Percentiles rank a stretch among this genome's conserved stretches.
These are phyloP conservation scores for Sipha flava DNA, from an alignment of 1,140 invertebrate genomes.

Conservation along the genomic window DNA sequence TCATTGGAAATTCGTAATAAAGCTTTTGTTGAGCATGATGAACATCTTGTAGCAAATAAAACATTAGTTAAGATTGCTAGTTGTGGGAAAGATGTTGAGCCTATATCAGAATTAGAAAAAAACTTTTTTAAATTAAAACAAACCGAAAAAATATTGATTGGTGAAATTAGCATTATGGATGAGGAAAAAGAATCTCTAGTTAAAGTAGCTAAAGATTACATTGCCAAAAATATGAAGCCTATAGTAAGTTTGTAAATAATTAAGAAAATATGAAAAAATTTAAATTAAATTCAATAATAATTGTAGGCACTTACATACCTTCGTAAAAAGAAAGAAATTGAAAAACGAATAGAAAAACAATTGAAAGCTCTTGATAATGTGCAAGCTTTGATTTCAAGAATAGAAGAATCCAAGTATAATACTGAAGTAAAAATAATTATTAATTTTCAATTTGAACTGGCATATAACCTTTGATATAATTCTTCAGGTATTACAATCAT, in stretches of 20 bases:
- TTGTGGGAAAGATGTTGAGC: constrained; percentile 14
- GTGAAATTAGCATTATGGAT: constrained; percentile 16
- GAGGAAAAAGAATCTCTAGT: constrained; percentile 9
- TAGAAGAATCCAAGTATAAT: constrained; percentile 25
- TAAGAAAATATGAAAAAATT: background rate
- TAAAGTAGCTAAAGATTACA: constrained; percentile 9
- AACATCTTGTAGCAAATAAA: constrained; percentile 18
- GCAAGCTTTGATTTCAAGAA: constrained; percentile 22
- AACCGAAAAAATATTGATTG: constrained; percentile 20
- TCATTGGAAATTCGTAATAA: constrained; percentile 26
- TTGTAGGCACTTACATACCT: background rate
- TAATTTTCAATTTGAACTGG: background rate
- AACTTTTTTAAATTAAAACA: constrained; percentile 26
- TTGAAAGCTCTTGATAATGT: constrained; percentile 10
- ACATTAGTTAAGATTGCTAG: constrained; percentile 3
- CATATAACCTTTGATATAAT: background rate
- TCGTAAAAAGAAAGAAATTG: constrained; percentile 22
- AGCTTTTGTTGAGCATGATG: constrained; percentile 10
- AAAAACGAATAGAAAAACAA: constrained; percentile 21
- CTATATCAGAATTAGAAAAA: constrained; percentile 17
- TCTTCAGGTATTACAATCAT: background rate
- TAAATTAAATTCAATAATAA: background rate
- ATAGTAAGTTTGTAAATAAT: background rate
- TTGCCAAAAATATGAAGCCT: constrained; percentile 29
- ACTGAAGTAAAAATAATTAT: background rate